These are phyloP conservation scores for Hippopotamus amphibius DNA, from an alignment of 2,113 vertebrate species.

Conservation along the genomic window DNA sequence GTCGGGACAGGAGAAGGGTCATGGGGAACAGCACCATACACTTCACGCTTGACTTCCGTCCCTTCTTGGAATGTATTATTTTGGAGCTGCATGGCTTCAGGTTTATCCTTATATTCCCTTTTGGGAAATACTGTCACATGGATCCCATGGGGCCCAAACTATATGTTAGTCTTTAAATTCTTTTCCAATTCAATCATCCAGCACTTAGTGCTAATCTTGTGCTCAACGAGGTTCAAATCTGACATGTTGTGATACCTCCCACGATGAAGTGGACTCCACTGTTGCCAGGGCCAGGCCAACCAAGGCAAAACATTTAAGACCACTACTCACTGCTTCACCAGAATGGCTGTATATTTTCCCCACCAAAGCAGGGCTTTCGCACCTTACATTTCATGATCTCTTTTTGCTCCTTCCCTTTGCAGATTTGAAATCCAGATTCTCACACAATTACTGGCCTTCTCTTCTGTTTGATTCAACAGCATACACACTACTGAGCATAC, in stretches of 20 bases:
- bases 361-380: constrained; percentile 82
- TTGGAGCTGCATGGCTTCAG: too few relatives aligned
- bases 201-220: not conserved
- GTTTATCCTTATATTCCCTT: too few relatives aligned
- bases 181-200: not conserved
- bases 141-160: not conserved
- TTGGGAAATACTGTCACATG: too few relatives aligned
- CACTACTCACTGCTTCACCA: constrained; percentile 84
- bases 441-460: constrained; percentile 79
- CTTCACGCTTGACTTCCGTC: too few relatives aligned
- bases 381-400: constrained; percentile 81
- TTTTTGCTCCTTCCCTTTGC: constrained; percentile 80
- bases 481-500: constrained; percentile 70
- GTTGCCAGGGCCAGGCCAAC: not conserved
- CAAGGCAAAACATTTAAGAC: constrained; percentile 13
- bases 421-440: constrained; percentile 85
- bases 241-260: not conserved
- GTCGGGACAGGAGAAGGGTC: too few relatives aligned
- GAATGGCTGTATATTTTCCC: constrained; percentile 82
- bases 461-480: constrained; percentile 83
- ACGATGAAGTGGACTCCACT: not conserved
- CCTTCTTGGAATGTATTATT: too few relatives aligned
- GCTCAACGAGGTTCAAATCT: not conserved
- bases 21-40: too few relatives aligned
- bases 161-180: constrained; percentile 6